A percentile compares a stretch with the other conserved stretches of the same genome.
Evolutionary conservation across 1,140 invertebrate genomes (phyloP).

Genomic region (Orius insidiosus): DNA sequence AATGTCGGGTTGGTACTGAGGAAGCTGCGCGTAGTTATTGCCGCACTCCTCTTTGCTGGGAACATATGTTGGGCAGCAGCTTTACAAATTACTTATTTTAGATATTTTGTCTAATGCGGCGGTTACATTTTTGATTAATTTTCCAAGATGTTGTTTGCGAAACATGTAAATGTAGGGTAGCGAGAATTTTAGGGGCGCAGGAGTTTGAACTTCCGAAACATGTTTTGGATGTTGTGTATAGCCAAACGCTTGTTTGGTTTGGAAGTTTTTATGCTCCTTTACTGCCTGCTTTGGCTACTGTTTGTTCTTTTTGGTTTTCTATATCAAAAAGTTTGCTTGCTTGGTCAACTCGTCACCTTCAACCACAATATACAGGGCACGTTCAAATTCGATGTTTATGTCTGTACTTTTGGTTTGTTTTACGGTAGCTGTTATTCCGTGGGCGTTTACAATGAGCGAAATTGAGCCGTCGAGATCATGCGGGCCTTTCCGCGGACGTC

Average conservation of each 20-base stretch:
- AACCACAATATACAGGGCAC: slow-evolving; percentile 53
- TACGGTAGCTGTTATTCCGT: slow-evolving; percentile 42
- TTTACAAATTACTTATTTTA: slow-evolving; percentile 66
- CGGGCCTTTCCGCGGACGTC: slow-evolving; percentile 55
- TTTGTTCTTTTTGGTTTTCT: slow-evolving; percentile 66
- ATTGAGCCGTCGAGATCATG: slow-evolving; percentile 62
- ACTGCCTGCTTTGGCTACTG: slow-evolving; percentile 48
- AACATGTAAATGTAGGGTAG: slow-evolving; percentile 41
- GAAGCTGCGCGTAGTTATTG: slow-evolving; percentile 20
- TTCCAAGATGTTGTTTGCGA: slow-evolving; percentile 50
- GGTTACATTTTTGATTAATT: slow-evolving; percentile 64
- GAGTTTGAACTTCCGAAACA: slow-evolving; percentile 69
- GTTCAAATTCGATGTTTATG: slow-evolving; percentile 70
- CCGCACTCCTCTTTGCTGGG: slow-evolving; percentile 46
- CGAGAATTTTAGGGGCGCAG: slow-evolving; percentile 44
- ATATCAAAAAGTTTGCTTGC: slow-evolving; percentile 72
- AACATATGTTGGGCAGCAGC: slow-evolving; percentile 77
- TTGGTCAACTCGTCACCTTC: slow-evolving; percentile 53
- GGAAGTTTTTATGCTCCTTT: slow-evolving; percentile 71
- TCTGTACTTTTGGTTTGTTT: slow-evolving; percentile 58
- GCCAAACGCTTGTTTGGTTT: slow-evolving; percentile 73
- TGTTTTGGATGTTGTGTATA: slow-evolving; percentile 70
- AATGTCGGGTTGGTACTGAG: slow-evolving; percentile 22
- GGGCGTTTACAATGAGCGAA: slow-evolving; percentile 56
- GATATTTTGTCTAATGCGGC: slow-evolving; percentile 59